Evolutionary conservation across 30 jellyfish, hydroid and myxozoan species (phyloP).

Genomic region (Pelagia noctiluca): DNA sequence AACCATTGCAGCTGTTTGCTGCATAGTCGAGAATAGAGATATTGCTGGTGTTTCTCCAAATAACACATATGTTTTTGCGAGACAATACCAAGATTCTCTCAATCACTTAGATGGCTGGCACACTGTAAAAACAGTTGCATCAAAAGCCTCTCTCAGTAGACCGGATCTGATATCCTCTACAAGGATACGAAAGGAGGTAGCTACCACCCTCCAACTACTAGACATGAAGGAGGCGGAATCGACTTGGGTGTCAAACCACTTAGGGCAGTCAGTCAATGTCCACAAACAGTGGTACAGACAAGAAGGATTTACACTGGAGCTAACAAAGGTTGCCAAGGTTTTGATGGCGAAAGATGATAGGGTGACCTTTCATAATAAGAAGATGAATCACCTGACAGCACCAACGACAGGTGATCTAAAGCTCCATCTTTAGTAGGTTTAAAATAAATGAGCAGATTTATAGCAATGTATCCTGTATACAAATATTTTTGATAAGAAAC

Average conservation of each 20-base stretch:
- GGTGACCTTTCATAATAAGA: slow-evolving; percentile 22
- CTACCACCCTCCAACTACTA: slow-evolving; percentile 37
- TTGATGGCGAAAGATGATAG: slow-evolving; percentile 41
- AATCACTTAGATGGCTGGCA: slow-evolving; percentile 18
- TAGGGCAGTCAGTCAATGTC: slow-evolving; percentile 36
- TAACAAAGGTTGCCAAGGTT: slow-evolving; percentile 32
- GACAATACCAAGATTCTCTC: neutral
- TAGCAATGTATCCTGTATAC: no score
- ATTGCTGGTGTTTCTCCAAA: neutral
- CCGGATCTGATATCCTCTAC: slow-evolving; percentile 53
- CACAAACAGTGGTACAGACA: slow-evolving; percentile 44
- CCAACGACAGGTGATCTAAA: no score
- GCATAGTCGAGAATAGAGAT: neutral
- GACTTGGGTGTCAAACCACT: slow-evolving; percentile 42
- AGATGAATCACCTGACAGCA: no score
- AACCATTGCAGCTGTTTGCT: neutral
- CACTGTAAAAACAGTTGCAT: slow-evolving; percentile 25
- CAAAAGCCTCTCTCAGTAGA: slow-evolving; percentile 7
- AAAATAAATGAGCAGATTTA: no score
- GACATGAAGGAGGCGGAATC: slow-evolving; percentile 46
- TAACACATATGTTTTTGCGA: neutral
- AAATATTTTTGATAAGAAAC: no score
- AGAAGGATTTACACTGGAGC: slow-evolving; percentile 18
- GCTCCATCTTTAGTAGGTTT: no score
- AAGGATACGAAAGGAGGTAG: slow-evolving; percentile 41